Percentiles rank a stretch among this genome's conserved stretches.
Conservation (phyloP, 2,888 invertebrate species). For the Mellilla xanthometata region DNA sequence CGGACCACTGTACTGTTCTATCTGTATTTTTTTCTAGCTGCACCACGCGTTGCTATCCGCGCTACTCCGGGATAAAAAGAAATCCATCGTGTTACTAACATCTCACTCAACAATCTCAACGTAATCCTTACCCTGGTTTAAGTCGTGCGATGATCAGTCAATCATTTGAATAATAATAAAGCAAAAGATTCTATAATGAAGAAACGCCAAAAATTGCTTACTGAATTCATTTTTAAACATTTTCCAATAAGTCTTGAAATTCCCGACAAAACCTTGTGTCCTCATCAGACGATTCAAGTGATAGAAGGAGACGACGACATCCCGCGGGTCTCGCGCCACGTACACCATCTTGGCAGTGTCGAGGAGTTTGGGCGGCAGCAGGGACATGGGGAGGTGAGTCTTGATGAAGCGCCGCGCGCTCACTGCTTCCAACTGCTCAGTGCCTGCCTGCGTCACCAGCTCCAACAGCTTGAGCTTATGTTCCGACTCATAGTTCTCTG, state of each 20-base stretch:
- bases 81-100: no score
- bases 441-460: conserved; percentile 83
- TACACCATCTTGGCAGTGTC: conserved; percentile 85
- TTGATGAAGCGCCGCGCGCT: conserved; percentile 67
- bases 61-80: no score
- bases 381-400: conserved; percentile 89
- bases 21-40: no score
- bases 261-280: conserved; percentile 77
- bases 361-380: conserved; percentile 85
- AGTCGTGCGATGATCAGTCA: no score
- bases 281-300: conserved; percentile 82
- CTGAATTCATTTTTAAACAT: conserved; percentile 83
- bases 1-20: no score
- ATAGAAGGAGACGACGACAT: conserved; percentile 89
- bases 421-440: conserved; percentile 65
- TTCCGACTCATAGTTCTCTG: conserved; percentile 80
- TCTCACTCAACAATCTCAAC: no score
- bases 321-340: conserved; percentile 90
- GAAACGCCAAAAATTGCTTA: conserved; percentile 48
- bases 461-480: conserved; percentile 81
- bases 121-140: no score
- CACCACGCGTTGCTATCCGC: no score
- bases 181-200: no score
- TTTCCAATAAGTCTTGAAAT: conserved; percentile 84
- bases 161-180: no score